Evolutionary conservation across 2,797 vertebrate species (phyloP), one percentile per base, ranked within the genome.

Genomic region (Chloroceryle amazona): DNA sequence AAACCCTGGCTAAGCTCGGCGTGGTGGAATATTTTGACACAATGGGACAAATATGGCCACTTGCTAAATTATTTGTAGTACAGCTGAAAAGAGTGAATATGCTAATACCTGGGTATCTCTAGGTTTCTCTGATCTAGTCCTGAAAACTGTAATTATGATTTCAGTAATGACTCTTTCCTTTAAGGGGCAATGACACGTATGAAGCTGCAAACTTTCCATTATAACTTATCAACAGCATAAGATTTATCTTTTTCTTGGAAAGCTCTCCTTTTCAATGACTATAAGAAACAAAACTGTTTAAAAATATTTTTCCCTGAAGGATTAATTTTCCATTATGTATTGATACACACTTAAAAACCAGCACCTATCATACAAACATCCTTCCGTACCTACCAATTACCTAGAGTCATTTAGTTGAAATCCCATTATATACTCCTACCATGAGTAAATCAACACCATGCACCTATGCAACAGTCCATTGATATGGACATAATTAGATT

Each of bases 401-500:
- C 8, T 31, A 2, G 39, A 82, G 41, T 13, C 9, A 6, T 47
- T 82, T 76, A 86, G 14, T 22, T 84, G 81, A 70, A 96, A 91
- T 42, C 51, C 37, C 15, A 15, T 71, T 81, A 57, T 31, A 15
- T 52, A 13, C 41, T 90, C 78, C 74, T 47, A 5, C 80, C 81
- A 66, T 5, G 76, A 82, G 81, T 0, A 91, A 68, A 89, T 93
- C 93, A 89, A 54, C 81, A 29, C n/a, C 15, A 10, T 8, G 58
- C 87, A 86, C 66, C 87, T 85, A 52, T 75, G 87, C 89, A 95
- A 71, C 78, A 91, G 71, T 31, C 89, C n/a, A 78, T 29, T 95
- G 93, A 94, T 96, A 90, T 4, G 87, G 86, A 70, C 23, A 19
- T 89, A 87, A 97, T 98, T 91, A 96, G 97, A 96, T 97, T 97